These are phyloP conservation scores for Phrynocephalus guinanensis DNA, from an alignment of 2,797 vertebrate species.

Conservation along the genomic window DNA sequence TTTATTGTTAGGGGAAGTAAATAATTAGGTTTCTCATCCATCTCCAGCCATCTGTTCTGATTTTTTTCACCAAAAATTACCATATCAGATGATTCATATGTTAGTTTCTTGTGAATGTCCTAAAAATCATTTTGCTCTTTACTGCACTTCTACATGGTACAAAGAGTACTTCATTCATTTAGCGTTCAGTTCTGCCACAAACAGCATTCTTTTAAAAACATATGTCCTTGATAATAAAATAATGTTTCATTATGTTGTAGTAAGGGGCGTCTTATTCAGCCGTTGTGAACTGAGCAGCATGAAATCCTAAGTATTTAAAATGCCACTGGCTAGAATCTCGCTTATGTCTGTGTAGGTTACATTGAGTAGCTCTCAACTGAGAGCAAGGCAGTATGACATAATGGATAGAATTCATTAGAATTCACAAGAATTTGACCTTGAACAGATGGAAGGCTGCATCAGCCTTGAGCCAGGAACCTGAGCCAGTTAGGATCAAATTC, in stretches of 20 bases:
- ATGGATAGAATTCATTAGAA: too few relatives aligned
- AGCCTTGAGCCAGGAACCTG: too few relatives aligned
- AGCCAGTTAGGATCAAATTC: too few relatives aligned
- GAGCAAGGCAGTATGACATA: too few relatives aligned
- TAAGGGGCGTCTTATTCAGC: neutral
- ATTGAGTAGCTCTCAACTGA: too few relatives aligned
- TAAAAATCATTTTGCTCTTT: constrained; percentile 12
- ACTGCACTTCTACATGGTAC: neutral
- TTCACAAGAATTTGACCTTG: too few relatives aligned
- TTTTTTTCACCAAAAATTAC: constrained; percentile 7
- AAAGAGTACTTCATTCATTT: neutral
- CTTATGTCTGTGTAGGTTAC: too few relatives aligned
- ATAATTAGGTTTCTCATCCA: neutral
- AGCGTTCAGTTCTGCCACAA: neutral
- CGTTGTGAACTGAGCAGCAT: neutral
- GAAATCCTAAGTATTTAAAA: neutral
- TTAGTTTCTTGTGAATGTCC: neutral
- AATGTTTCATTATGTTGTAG: neutral
- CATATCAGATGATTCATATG: neutral
- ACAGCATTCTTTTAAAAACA: neutral
- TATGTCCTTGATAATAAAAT: neutral
- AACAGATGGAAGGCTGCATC: too few relatives aligned
- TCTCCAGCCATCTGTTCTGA: constrained; percentile 30
- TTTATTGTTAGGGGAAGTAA: neutral
- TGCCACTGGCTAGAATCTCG: too few relatives aligned